phyloP scores from a whole-genome alignment of 2,113 vertebrate genomes.

The Diadophis punctatus region DNA sequence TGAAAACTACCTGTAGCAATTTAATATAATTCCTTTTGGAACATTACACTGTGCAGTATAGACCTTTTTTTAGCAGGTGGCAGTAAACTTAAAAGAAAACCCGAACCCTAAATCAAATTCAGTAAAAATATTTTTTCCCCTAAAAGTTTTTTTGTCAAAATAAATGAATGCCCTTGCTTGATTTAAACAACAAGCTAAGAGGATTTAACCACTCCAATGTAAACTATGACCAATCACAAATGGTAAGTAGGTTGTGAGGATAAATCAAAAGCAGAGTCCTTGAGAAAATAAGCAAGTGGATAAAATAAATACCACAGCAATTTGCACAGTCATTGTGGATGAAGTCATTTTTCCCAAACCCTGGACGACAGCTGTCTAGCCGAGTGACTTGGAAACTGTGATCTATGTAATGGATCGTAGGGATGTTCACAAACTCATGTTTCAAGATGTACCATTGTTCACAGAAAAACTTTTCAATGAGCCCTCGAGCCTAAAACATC shows the following conservation, averaged over 20 bases:
- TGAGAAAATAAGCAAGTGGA: not conserved
- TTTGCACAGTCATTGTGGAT: slow-evolving; percentile 61
- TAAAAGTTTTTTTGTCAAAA: not conserved
- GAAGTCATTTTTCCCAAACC: slow-evolving; percentile 69
- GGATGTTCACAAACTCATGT: slow-evolving; percentile 9
- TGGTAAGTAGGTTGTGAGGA: not conserved
- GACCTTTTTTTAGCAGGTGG: not conserved
- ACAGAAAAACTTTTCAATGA: slow-evolving; percentile 63
- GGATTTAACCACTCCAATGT: not conserved
- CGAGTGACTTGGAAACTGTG: slow-evolving; percentile 63
- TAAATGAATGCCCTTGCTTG: not conserved
- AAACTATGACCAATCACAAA: not conserved
- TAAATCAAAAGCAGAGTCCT: not conserved
- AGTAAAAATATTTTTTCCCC: not conserved
- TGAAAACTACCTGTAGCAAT: not conserved
- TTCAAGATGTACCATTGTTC: slow-evolving; percentile 37
- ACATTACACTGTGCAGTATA: not conserved
- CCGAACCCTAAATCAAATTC: not conserved
- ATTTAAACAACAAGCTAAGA: not conserved
- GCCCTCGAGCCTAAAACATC: slow-evolving; percentile 62
- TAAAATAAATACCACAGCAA: slow-evolving; percentile 68
- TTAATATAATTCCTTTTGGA: not conserved
- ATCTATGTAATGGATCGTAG: slow-evolving; percentile 62
- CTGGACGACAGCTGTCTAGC: slow-evolving; percentile 68
- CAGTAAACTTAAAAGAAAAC: not conserved